Percentiles rank a stretch among this genome's conserved stretches.
Evolutionary conservation across 2,113 vertebrate species (phyloP).

Genomic region (Coregonus clupeaformis): DNA sequence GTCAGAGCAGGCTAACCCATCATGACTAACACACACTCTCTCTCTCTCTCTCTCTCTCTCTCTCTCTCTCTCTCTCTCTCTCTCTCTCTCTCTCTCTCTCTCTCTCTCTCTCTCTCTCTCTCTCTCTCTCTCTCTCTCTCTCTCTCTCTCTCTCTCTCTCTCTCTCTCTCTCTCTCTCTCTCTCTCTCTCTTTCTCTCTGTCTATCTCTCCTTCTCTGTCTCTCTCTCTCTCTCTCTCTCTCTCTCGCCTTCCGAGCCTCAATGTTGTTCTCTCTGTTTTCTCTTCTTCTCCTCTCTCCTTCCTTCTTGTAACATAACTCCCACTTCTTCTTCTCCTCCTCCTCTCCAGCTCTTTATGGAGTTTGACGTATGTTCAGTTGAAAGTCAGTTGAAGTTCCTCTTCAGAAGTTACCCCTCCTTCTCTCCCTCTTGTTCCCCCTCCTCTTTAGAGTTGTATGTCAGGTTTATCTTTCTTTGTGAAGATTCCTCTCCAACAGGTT

Average conservation of each 20-base stretch:
- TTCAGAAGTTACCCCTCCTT: not conserved
- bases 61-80: no score
- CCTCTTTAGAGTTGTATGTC: not conserved
- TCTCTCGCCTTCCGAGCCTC: not conserved
- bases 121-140: not conserved
- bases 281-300: not conserved
- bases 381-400: not conserved
- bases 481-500: not conserved
- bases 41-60: no score
- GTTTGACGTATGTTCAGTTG: not conserved
- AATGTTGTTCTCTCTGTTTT: not conserved
- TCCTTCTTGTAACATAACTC: not conserved
- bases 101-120: no score
- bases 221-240: no score
- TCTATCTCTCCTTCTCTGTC: no score
- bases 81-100: no score
- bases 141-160: not conserved
- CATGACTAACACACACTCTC: not conserved
- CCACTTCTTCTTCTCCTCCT: no score
- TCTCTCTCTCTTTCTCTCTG: no score
- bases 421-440: not conserved
- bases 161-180: not conserved
- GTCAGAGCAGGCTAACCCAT: slow-evolving; percentile 12
- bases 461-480: not conserved
- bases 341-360: not conserved